Percentiles rank a stretch among this genome's conserved stretches.
Conservation (phyloP, 1,140 invertebrate genomes). For the Drosophila takahashii region DNA sequence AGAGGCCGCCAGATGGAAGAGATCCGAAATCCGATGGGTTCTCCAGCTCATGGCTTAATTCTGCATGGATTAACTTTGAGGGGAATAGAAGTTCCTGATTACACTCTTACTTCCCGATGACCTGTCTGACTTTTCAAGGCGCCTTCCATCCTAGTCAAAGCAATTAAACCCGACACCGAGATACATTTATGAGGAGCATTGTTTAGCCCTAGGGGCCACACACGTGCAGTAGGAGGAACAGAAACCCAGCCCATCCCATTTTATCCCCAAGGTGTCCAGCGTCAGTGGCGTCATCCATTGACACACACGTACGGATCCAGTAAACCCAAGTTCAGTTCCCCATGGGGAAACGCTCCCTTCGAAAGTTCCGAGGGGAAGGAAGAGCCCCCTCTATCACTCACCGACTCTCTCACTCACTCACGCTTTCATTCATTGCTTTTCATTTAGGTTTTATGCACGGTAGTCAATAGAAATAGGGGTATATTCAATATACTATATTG, state of each 20-base stretch:
- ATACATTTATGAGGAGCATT: constrained; percentile 51
- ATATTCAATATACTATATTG: constrained; percentile 4
- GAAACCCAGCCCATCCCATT: constrained; percentile 21
- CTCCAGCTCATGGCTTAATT: constrained; percentile 33
- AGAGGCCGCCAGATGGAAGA: constrained; percentile 33
- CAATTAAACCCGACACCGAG: constrained; percentile 48
- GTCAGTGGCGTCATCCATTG: constrained; percentile 69
- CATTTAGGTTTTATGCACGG: constrained; percentile 36
- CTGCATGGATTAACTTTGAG: constrained; percentile 22
- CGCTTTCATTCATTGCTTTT: constrained; percentile 54
- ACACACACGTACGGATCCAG: constrained; percentile 39
- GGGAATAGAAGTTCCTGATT: constrained; percentile 2
- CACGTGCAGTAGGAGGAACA: constrained; percentile 13
- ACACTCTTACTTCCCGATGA: constrained; percentile 8
- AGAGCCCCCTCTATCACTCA: constrained; percentile 29
- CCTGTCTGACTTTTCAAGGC: constrained; percentile 28
- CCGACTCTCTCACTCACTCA: constrained; percentile 28
- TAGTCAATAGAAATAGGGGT: constrained; percentile 1
- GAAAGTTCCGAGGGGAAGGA: constrained; percentile 14
- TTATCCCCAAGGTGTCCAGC: constrained; percentile 57
- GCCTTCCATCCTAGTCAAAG: constrained; percentile 23
- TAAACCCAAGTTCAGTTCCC: constrained; percentile 18
- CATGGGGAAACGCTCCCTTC: constrained; percentile 11
- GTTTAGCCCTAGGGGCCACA: constrained; percentile 39
- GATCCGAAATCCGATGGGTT: constrained; percentile 15